Base-by-base conservation (phyloP, 1,140 invertebrate genomes). In the Paralvinella palmiformis region DNA sequence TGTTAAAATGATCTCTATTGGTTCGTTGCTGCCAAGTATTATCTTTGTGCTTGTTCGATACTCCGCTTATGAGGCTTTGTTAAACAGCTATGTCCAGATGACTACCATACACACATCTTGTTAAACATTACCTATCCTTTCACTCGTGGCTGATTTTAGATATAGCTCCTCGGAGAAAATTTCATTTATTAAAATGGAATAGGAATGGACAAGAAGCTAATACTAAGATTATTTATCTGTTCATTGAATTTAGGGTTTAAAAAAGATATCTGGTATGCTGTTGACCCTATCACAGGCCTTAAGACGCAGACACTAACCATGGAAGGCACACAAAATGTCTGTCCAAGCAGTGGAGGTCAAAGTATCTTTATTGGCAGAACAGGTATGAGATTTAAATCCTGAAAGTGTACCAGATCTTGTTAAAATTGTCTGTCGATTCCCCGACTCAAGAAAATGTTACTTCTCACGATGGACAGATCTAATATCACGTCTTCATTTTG, bases 251-350 rank as follows among this genome's bases (percentile, higher is more conserved):
- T 62, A 86, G 88, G 88, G 1, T 91, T 91, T 78, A 98, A 98
- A 80, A 89, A 90, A 67, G 95, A 97, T 74, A 89, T 89, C 0
- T 98, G 94, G 94, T 93, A 95, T 73, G 90, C 89, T 69, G 85
- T 98, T n/a, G 91, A 98, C 82, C 90, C 90, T 0, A 82, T 86
- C 65, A 94, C 91, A 10, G 95, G 95, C 0, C 82, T 86, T 35
- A 91, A 90, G 72, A 85, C 93, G 44, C 72, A 90, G 72, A 85
- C 92, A 4, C 82, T 94, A 72, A 88, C 89, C 77, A 86, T 85
- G 65, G 83, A 87, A 64, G 81, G 84, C 61, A 73, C 79, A 1
- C 84, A 87, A 52, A 86, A 87, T 71, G 87, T 80, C 20, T 85
- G 84, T 68, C 83, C 84, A 22, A 79, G 77, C 29, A 83, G 85